phyloP scores from a whole-genome alignment of 2,888 invertebrate species.

The Stratiomys singularior region DNA sequence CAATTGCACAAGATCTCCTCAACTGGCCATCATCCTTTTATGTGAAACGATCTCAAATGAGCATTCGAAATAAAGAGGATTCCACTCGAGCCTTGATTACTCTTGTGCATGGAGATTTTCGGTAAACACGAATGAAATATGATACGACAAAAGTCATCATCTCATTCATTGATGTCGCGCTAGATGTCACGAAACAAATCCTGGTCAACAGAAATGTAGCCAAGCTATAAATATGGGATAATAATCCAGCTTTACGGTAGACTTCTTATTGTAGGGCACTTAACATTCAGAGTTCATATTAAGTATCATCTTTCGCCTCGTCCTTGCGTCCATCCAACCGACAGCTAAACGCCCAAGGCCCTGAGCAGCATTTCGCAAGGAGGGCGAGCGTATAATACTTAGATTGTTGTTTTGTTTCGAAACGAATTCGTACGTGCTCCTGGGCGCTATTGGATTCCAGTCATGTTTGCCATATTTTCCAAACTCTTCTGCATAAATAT shows the following conservation, averaged over 20 bases:
- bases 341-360: not conserved
- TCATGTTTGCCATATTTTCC: slow-evolving; percentile 38
- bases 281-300: slow-evolving; percentile 44
- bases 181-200: not conserved
- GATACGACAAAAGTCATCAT: not conserved
- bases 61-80: slow-evolving; percentile 4
- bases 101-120: not conserved
- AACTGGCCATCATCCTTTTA: not conserved
- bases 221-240: slow-evolving; percentile 3
- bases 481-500: slow-evolving; percentile 34
- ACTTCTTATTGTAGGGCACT: slow-evolving; percentile 26
- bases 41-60: not conserved
- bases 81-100: not conserved
- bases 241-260: slow-evolving; percentile 29
- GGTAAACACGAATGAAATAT: not conserved
- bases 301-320: slow-evolving; percentile 39
- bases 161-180: not conserved
- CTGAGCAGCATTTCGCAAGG: slow-evolving; percentile 11
- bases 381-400: not conserved
- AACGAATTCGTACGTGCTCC: slow-evolving; percentile 28
- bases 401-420: slow-evolving; percentile 39
- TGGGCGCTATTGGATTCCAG: slow-evolving; percentile 12
- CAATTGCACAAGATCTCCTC: too few species aligned
- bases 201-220: not conserved
- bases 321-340: not conserved